phyloP scores from a whole-genome alignment of 2,113 vertebrate species.

The Furnarius figulus region DNA sequence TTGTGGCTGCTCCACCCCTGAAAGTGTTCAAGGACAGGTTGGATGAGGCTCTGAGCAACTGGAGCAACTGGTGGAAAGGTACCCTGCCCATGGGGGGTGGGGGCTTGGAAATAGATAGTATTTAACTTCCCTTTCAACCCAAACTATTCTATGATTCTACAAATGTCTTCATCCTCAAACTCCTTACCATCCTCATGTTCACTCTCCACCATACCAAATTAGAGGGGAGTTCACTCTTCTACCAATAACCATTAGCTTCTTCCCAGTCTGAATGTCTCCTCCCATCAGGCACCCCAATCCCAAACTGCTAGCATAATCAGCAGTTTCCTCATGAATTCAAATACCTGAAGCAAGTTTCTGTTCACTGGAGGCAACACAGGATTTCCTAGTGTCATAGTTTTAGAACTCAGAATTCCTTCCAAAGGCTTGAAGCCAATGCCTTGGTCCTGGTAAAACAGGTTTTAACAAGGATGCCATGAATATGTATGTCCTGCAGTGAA shows the following conservation, averaged over 20 bases:
- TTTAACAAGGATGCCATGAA: too few relatives aligned
- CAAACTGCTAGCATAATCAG: background rate
- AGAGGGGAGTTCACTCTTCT: background rate
- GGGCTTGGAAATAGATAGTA: background rate
- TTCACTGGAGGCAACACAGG: background rate
- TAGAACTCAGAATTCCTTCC: too few relatives aligned
- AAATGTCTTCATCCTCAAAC: background rate
- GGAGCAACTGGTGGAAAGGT: background rate
- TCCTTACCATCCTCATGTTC: background rate
- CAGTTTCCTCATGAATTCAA: background rate
- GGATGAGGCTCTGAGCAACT: background rate
- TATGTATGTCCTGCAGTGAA: too few relatives aligned
- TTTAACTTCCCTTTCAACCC: background rate
- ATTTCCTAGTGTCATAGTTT: too few relatives aligned
- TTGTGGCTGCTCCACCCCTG: background rate
- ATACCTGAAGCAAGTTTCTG: background rate
- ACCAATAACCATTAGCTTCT: background rate
- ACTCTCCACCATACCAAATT: background rate
- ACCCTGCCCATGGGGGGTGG: background rate
- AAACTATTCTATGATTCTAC: background rate
- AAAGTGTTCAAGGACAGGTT: background rate
- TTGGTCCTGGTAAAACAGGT: too few relatives aligned
- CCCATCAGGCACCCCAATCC: background rate
- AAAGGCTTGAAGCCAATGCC: too few relatives aligned
- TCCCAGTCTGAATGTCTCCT: background rate